Percentiles rank a stretch among this genome's conserved stretches.
Evolutionary conservation across 2,113 vertebrate genomes (phyloP).

Genomic region (Psilopsiagon aurifrons): DNA sequence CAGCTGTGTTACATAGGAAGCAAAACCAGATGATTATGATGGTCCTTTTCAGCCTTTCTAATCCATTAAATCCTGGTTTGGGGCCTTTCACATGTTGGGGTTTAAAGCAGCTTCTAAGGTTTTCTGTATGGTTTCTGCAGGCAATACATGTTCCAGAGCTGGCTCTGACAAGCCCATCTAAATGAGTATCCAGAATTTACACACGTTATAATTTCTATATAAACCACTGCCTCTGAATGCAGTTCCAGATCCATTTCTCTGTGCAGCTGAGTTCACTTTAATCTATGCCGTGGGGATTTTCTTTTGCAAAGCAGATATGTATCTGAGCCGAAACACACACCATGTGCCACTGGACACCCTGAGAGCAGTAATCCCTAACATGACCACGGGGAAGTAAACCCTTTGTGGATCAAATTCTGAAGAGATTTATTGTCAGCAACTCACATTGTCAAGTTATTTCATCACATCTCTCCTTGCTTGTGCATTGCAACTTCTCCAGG

Average conservation of each 20-base stretch:
- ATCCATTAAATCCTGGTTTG: slow-evolving; percentile 58
- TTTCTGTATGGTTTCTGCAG: slow-evolving; percentile 32
- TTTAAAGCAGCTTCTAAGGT: slow-evolving; percentile 8
- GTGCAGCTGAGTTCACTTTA: background rate
- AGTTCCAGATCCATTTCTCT: background rate
- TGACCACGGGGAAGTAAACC: background rate
- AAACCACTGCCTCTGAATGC: slow-evolving; percentile 38
- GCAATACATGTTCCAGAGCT: background rate
- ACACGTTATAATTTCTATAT: slow-evolving; percentile 46
- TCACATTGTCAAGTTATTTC: background rate
- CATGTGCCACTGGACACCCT: background rate
- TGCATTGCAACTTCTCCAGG: slow-evolving; percentile 11
- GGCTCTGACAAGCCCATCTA: slow-evolving; percentile 13
- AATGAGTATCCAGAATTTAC: slow-evolving; percentile 6
- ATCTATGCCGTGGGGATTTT: background rate
- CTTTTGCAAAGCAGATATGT: background rate
- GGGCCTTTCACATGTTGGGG: background rate
- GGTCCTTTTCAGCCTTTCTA: slow-evolving; percentile 42
- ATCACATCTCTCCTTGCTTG: background rate
- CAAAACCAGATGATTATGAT: slow-evolving; percentile 45
- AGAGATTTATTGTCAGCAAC: background rate
- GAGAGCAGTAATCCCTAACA: background rate
- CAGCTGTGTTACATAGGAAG: slow-evolving; percentile 46
- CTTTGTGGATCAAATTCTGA: background rate
- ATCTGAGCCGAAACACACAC: background rate